These are phyloP conservation scores for Serrognathus titanus DNA, from an alignment of 2,888 invertebrate species.

Conservation along the genomic window DNA sequence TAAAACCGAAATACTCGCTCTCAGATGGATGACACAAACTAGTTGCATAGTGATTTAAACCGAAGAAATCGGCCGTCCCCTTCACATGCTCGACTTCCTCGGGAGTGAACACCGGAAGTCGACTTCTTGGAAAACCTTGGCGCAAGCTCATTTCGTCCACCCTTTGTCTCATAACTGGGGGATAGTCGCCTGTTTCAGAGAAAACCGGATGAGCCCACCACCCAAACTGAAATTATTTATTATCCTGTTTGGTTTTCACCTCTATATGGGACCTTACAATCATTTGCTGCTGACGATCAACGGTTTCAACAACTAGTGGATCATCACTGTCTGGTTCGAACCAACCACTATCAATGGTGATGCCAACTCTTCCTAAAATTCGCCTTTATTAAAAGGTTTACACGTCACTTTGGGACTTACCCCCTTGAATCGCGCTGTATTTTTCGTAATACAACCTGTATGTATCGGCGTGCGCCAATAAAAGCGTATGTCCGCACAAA, in stretches of 20 bases:
- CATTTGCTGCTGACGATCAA: constrained; percentile 56
- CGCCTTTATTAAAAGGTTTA: background rate
- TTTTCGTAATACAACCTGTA: constrained; percentile 49
- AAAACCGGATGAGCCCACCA: constrained; percentile 69
- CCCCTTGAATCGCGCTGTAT: constrained; percentile 17
- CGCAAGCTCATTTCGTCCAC: constrained; percentile 55
- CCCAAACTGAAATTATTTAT: constrained; percentile 51
- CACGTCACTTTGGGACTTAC: background rate
- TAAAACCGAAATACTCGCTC: constrained; percentile 35
- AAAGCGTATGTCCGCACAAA: constrained; percentile 52
- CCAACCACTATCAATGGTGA: constrained; percentile 61
- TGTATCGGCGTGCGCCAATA: constrained; percentile 49
- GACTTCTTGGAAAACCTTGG: constrained; percentile 58
- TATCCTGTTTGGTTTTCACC: background rate
- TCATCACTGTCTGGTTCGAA: constrained; percentile 57
- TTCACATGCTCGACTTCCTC: constrained; percentile 58
- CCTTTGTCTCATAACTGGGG: constrained; percentile 58
- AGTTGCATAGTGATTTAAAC: constrained; percentile 70
- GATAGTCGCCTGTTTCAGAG: constrained; percentile 61
- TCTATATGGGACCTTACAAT: constrained; percentile 43
- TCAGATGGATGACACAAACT: background rate
- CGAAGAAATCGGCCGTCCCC: constrained; percentile 68
- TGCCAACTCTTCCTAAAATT: constrained; percentile 56
- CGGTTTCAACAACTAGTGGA: constrained; percentile 56
- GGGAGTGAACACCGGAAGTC: constrained; percentile 58